A percentile compares a stretch with the other conserved stretches of the same genome.
These are phyloP conservation scores for Eupithecia inturbata DNA, from an alignment of 2,888 invertebrate genomes.

Conservation along the genomic window DNA sequence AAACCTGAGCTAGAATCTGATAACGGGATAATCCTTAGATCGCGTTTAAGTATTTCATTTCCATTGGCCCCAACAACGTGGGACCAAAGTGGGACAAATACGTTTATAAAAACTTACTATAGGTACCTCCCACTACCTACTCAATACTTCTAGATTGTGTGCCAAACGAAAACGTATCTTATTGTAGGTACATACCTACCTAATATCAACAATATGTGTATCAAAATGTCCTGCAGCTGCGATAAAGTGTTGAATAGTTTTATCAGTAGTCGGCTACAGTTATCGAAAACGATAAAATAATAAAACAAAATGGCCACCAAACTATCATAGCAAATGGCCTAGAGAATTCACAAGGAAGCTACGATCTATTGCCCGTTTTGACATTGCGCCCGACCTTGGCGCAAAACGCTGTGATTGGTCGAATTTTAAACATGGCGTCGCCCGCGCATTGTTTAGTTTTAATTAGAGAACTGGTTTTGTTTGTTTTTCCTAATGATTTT, in stretches of 20 bases:
- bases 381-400: constrained; percentile 80
- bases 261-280: constrained; percentile 1
- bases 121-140: too few relatives aligned
- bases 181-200: too few relatives aligned
- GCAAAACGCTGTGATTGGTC: constrained; percentile 67
- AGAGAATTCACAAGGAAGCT: constrained; percentile 78
- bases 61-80: too few relatives aligned
- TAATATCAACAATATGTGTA: too few relatives aligned
- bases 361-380: constrained; percentile 60
- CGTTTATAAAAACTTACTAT: too few relatives aligned
- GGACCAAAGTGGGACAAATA: too few relatives aligned
- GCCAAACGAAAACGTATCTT: too few relatives aligned
- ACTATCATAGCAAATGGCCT: constrained; percentile 76
- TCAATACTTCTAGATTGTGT: too few relatives aligned
- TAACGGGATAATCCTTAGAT: too few relatives aligned
- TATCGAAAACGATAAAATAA: constrained; percentile 48
- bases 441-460: constrained; percentile 73
- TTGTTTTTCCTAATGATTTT: constrained; percentile 43
- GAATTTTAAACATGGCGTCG: constrained; percentile 72
- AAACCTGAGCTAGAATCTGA: not conserved
- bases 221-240: not conserved
- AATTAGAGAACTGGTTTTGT: constrained; percentile 79
- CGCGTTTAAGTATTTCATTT: too few relatives aligned
- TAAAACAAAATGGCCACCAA: constrained; percentile 74
- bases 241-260: not conserved